Base-by-base conservation (phyloP, 2,113 vertebrate genomes). In the Cheirogaleus medius region DNA sequence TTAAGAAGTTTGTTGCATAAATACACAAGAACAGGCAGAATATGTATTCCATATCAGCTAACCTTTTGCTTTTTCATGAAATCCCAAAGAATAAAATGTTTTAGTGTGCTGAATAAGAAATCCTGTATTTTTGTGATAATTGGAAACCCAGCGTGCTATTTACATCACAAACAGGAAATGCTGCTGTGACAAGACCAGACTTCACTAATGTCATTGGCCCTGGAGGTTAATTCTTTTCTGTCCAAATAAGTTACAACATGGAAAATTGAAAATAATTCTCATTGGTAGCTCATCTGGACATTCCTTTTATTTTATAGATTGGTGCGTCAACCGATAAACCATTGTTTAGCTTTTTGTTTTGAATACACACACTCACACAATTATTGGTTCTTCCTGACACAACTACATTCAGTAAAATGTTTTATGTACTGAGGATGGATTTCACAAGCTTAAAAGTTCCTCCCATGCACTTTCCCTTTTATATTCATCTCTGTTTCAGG, bases 51-150 rank as follows among this genome's bases (percentile, higher is more conserved):
- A 17, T 37, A 27, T 83, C 49, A 74, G 27, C 29, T 83, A 68
- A 27, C 84, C 27, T 63, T 87, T 54, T 68, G 17, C 21, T 71
- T 56, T 86, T 42, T 47, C 27, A 74, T 69, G 78, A 96, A 95
- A 92, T 15, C 29, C 17, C 58, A 87, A 77, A 34, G 34, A 91
- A 56, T 4, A 94, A 71, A 54, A 20, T 54, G 2, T 64, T 91
- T 82, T 49, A 52, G 25, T n/a, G 27, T 37, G 64, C 14, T 37
- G 23, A 74, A 69, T 83, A 83, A n/a, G 34, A 87, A 92, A 78
- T 54, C 60, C 58, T 73, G 44, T 80, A 90, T 78, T 91, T 95
- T 68, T 91, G 73, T 90, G 52, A 56, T 95, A 60, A 95, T 92
- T 95, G 80, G 74, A 83, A 96, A 87, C 23, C 32, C 87, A 89